Base-by-base conservation (phyloP, 1,140 invertebrate genomes). In the Mactra quadrangularis region DNA sequence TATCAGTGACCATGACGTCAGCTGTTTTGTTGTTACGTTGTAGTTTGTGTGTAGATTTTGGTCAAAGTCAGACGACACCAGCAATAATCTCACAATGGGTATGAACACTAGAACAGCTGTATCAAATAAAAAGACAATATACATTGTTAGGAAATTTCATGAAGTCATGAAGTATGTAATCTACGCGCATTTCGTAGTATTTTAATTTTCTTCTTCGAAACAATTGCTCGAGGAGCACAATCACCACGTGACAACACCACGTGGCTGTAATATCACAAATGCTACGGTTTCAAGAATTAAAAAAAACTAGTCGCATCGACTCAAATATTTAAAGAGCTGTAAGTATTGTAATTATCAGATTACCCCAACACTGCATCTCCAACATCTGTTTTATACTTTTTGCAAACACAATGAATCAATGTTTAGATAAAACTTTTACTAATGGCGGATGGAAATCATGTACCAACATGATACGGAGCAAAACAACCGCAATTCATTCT, bases 1-100 rank as follows among this genome's bases (percentile, higher is more conserved):
- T 6, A 78, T 11, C 11, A 78, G 60, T 9, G 75, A 78, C 75
- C 75, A 78, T 64, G 75, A 78, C 45, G 57, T 60, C 60, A 47
- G 50, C 33, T 52, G 29, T 64, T 47, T 64, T 41, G 60, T 78
- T 35, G 75, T 78, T 1, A 78, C 50, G 41, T 78, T 78, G 15
- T 50, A 22, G n/a, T 62, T 38, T 1, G 38, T 17, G 0, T 29
- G 19, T 1, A 78, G 41, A 27, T 47, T 66, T 22, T 66, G 59
- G n/a, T 64, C 60, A 41, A 78, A 66, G 50, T 78, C 75, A 1
- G 41, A 35, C 19, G 7, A 41, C 17, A 78, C 22, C 1, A 78
- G 57, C 6, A 66, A 15, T 1, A 78, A 2, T 2, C 60, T 25
- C 22, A 78, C 75, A 25, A 78, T 66, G 0, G 75, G 75, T 19